Conservation (phyloP, 1,140 invertebrate species). For the Campoletis sonorensis region DNA sequence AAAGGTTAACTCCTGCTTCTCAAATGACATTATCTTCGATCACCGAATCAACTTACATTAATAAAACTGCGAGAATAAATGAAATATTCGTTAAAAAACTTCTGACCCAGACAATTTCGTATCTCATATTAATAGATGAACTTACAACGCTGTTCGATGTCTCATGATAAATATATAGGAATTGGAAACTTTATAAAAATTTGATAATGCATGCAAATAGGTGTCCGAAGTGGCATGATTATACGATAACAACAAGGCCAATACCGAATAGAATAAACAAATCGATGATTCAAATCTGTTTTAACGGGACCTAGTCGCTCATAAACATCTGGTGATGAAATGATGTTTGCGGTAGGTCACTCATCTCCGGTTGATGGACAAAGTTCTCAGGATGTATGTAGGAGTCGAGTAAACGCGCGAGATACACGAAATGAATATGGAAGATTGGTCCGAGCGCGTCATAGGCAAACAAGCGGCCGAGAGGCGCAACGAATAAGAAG, state of each 20-base stretch:
- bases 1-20: no score
- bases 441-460: not conserved
- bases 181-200: no score
- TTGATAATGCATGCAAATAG: no score
- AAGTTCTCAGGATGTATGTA: no score
- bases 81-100: not conserved
- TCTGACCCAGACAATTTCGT: conserved; percentile 17
- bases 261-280: no score
- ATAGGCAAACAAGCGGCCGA: not conserved
- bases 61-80: not conserved
- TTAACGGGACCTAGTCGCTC: not conserved
- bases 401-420: not conserved
- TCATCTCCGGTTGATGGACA: no score
- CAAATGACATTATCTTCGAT: no score
- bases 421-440: not conserved
- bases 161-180: not conserved
- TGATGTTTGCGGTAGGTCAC: no score
- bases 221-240: no score
- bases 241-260: no score
- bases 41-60: no score
- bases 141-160: not conserved
- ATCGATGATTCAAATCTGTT: not conserved
- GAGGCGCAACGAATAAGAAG: not conserved
- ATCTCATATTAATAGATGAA: conserved; percentile 23
- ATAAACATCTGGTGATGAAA: no score